These are phyloP conservation scores for Drosophila pectinifera DNA, from an alignment of 1,140 invertebrate genomes.

Conservation along the genomic window DNA sequence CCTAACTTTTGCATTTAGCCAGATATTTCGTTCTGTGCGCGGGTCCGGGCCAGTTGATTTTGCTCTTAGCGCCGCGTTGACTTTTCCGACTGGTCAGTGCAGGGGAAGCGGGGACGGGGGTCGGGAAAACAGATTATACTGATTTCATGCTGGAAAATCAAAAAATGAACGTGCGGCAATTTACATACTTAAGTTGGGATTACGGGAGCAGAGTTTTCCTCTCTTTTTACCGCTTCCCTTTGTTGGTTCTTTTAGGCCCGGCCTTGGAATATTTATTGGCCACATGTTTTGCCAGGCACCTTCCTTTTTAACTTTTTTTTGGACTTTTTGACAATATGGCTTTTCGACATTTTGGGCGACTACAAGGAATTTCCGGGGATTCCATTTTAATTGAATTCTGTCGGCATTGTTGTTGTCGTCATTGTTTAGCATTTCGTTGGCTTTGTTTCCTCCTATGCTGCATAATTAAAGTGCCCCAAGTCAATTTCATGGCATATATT, in stretches of 20 bases:
- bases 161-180: conserved; percentile 83
- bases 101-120: conserved; percentile 23
- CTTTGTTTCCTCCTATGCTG: conserved; percentile 48
- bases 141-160: conserved; percentile 82
- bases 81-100: conserved; percentile 57
- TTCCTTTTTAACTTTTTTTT: conserved; percentile 33
- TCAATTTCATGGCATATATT: conserved; percentile 52
- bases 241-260: conserved; percentile 32
- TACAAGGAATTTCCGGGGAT: conserved; percentile 81
- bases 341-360: conserved; percentile 64
- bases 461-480: conserved; percentile 69
- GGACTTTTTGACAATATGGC: conserved; percentile 61
- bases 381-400: conserved; percentile 81
- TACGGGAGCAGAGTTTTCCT: conserved; percentile 33
- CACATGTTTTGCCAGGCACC: conserved; percentile 76
- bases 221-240: conserved; percentile 7
- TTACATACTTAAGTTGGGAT: conserved; percentile 79
- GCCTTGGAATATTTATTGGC: conserved; percentile 70
- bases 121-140: conserved; percentile 76
- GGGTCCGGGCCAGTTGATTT: conserved; percentile 39
- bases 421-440: conserved; percentile 66
- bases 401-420: conserved; percentile 42
- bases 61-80: conserved; percentile 61
- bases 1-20: too few species aligned
- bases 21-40: conserved; percentile 7